These are phyloP conservation scores for Dermatophagoides farinae DNA, from an alignment of 1,140 invertebrate genomes.

Conservation along the genomic window DNA sequence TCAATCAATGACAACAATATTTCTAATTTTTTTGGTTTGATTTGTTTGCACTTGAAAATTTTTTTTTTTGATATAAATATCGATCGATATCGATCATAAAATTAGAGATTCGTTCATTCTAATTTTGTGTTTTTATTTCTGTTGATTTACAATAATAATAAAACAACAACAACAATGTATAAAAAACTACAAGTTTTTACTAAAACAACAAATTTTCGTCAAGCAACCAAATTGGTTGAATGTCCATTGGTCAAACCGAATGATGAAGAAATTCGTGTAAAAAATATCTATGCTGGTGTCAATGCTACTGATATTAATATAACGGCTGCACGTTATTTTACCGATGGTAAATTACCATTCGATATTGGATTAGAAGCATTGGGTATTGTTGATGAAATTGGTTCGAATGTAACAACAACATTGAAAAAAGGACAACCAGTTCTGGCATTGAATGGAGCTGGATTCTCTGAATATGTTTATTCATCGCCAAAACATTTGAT, in stretches of 20 bases:
- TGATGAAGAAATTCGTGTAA: slow-evolving; percentile 8
- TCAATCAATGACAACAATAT: too few species aligned
- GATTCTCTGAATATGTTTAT: not conserved
- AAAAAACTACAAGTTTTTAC: slow-evolving; percentile 13
- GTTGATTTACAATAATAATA: too few species aligned
- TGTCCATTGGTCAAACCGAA: slow-evolving; percentile 5
- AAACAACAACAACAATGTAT: slow-evolving; percentile 1
- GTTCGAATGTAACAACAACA: slow-evolving; percentile 19
- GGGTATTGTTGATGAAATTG: slow-evolving; percentile 25
- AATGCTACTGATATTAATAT: slow-evolving; percentile 16
- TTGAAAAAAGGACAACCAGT: not conserved
- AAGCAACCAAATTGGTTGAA: slow-evolving; percentile 13
- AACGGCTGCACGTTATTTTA: slow-evolving; percentile 14
- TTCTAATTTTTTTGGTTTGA: too few species aligned
- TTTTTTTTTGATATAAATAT: too few species aligned
- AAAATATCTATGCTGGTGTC: slow-evolving; percentile 12
- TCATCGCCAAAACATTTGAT: not conserved
- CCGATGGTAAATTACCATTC: slow-evolving; percentile 8
- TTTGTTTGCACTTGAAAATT: too few species aligned
- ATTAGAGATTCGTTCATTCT: too few species aligned
- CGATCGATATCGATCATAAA: too few species aligned
- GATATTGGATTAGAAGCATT: slow-evolving; percentile 19
- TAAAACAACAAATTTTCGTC: slow-evolving; percentile 4
- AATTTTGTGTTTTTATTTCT: too few species aligned
- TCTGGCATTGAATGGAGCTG: not conserved